phyloP scores from a whole-genome alignment of 2,113 vertebrate species.

The Struthidea cinerea region DNA sequence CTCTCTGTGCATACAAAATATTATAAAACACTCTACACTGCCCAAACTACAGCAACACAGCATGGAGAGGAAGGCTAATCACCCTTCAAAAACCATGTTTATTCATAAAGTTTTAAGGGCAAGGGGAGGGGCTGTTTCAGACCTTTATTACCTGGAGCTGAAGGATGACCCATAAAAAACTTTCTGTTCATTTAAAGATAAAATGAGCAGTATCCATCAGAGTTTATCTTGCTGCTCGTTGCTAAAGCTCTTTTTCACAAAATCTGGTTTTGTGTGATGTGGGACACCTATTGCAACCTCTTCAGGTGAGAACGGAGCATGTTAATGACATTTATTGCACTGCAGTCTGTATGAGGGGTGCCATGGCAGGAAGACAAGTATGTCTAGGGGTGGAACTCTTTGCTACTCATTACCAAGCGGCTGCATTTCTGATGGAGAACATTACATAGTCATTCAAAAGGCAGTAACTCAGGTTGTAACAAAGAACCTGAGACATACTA shows the following conservation, averaged over 20 bases:
- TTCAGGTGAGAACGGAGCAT: not conserved
- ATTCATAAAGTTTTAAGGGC: not conserved
- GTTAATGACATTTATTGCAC: not conserved
- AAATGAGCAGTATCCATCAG: not conserved
- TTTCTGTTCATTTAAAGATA: not conserved
- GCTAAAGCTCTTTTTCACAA: not conserved
- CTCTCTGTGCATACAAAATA: not conserved
- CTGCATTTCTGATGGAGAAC: conserved; percentile 39
- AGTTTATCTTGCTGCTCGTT: not conserved
- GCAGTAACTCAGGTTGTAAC: conserved; percentile 6
- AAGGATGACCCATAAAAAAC: not conserved
- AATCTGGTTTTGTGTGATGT: not conserved
- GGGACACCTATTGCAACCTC: not conserved
- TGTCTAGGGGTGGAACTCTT: not conserved
- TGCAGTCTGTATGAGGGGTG: not conserved
- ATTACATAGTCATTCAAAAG: conserved; percentile 34
- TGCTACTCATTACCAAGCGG: not conserved
- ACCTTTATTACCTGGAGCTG: not conserved
- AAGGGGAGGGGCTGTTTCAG: not conserved
- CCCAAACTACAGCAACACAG: not conserved
- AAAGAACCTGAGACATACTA: conserved; percentile 20
- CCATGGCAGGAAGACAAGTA: not conserved
- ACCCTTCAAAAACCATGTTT: not conserved
- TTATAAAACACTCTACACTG: not conserved
- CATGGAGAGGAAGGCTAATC: not conserved